A percentile compares a stretch with the other conserved stretches of the same genome.
Conservation (phyloP, 2,797 vertebrate species). For the Enteromius afrohamiltoni region DNA sequence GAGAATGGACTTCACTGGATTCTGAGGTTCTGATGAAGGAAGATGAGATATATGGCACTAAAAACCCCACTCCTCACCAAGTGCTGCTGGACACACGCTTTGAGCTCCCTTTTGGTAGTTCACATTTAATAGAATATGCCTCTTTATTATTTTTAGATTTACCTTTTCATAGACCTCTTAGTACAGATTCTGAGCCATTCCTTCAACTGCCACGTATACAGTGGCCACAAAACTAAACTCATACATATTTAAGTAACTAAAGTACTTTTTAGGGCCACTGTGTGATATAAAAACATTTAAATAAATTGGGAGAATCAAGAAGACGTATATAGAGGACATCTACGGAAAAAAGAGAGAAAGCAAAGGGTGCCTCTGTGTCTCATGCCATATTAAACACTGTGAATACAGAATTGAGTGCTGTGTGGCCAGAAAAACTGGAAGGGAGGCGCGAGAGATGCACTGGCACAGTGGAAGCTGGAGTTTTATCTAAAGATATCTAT, state of each 20-base stretch:
- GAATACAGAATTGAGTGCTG: slow-evolving; percentile 54
- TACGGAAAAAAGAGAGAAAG: neutral
- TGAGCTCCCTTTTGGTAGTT: slow-evolving; percentile 91
- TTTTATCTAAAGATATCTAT: neutral
- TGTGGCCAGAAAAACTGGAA: neutral
- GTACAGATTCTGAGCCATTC: neutral
- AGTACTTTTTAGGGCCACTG: neutral
- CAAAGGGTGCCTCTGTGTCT: slow-evolving; percentile 30
- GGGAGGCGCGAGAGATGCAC: slow-evolving; percentile 24
- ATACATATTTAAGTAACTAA: neutral
- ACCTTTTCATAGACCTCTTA: neutral
- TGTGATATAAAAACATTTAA: neutral
- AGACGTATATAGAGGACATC: neutral
- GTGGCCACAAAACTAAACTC: neutral
- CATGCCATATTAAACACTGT: slow-evolving; percentile 64
- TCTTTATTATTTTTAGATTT: neutral
- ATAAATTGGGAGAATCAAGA: neutral
- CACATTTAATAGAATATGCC: neutral
- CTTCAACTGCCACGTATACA: neutral
- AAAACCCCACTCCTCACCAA: slow-evolving; percentile 90
- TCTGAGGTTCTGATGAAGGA: slow-evolving; percentile 93
- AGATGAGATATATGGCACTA: slow-evolving; percentile 93
- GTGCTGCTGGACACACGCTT: slow-evolving; percentile 95
- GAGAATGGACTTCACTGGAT: slow-evolving; percentile 90
- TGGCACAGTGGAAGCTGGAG: neutral